These are phyloP conservation scores for Axis porcinus DNA, from an alignment of 2,113 vertebrate genomes.

Conservation along the genomic window DNA sequence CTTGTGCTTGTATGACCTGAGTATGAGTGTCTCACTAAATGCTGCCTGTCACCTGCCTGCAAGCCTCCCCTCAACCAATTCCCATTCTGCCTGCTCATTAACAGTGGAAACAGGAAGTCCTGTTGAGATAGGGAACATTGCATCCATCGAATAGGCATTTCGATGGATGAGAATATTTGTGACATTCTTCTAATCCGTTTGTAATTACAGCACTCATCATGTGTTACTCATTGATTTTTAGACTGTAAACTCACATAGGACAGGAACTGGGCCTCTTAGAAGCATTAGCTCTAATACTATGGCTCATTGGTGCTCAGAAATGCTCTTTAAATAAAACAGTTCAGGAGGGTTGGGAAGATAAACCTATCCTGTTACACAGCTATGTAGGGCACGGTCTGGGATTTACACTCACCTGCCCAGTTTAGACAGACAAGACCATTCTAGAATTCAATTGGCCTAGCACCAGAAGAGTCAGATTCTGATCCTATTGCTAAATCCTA, in stretches of 20 bases:
- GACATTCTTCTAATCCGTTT: background rate
- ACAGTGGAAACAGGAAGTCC: background rate
- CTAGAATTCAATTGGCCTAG: background rate
- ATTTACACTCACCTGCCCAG: background rate
- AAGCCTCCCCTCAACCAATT: background rate
- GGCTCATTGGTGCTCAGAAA: background rate
- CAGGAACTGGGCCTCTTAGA: background rate
- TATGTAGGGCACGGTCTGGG: background rate
- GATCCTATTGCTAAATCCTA: background rate
- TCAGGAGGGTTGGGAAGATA: background rate
- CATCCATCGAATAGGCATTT: background rate
- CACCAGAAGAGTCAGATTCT: background rate
- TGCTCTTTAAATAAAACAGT: background rate
- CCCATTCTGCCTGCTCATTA: background rate
- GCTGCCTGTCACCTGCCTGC: rapidly evolving
- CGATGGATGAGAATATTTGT: background rate
- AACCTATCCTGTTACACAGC: rapidly evolving
- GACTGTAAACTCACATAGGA: background rate
- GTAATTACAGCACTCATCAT: background rate
- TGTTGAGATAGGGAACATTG: background rate
- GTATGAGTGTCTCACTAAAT: background rate
- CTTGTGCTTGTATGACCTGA: background rate
- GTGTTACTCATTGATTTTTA: background rate
- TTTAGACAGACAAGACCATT: background rate
- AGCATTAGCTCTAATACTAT: background rate